Evolutionary conservation across 2,113 vertebrate species (phyloP).

Genomic region (Eleginops maclovinus): DNA sequence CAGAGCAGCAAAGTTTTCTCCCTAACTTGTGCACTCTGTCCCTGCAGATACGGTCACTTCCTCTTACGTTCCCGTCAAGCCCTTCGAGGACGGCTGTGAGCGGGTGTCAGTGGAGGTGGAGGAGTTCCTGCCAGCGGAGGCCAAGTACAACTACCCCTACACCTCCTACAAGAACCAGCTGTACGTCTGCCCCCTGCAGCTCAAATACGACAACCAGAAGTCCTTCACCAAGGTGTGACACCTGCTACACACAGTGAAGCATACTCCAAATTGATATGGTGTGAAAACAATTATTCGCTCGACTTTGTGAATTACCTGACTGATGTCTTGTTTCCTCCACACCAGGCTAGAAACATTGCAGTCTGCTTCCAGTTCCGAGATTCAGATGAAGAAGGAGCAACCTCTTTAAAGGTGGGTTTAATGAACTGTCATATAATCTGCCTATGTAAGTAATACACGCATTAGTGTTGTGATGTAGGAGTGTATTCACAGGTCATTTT

Average conservation of each 20-base stretch:
- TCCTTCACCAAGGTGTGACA: constrained; percentile 93
- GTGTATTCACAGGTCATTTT: background rate
- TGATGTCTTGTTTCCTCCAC: background rate
- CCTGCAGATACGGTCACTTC: constrained; percentile 91
- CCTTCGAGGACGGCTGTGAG: constrained; percentile 89
- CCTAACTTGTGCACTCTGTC: background rate
- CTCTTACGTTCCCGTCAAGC: constrained; percentile 93
- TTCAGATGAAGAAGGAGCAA: constrained; percentile 90
- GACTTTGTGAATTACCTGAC: background rate
- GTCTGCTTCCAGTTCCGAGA: constrained; percentile 94
- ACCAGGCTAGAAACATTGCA: constrained; percentile 94
- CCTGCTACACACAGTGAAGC: background rate
- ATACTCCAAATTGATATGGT: too few species aligned
- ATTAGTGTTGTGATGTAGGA: background rate
- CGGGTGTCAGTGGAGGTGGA: constrained; percentile 91
- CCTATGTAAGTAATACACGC: background rate
- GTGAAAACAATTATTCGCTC: accelerated
- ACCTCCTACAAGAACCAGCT: constrained; percentile 96
- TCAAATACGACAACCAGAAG: constrained; percentile 98
- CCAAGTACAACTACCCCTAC: constrained; percentile 94
- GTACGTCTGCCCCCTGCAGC: constrained; percentile 92
- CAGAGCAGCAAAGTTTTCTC: background rate
- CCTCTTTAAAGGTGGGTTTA: constrained; percentile 87
- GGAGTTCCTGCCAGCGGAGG: constrained; percentile 93
- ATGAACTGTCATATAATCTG: background rate